These are phyloP conservation scores for Rallus limicola DNA, from an alignment of 2,113 vertebrate genomes.

Conservation along the genomic window DNA sequence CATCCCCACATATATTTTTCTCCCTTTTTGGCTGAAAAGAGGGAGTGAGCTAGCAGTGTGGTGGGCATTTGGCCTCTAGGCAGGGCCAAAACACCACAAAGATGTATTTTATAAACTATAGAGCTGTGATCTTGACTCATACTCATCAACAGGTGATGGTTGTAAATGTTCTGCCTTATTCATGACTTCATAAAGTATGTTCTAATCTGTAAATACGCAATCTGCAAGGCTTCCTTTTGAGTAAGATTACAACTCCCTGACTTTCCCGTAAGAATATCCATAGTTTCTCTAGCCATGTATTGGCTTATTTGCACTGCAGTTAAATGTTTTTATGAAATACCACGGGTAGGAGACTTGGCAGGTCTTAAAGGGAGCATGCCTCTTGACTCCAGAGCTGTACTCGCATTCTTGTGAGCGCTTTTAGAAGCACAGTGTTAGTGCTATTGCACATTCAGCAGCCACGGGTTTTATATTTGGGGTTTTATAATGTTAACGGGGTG, in stretches of 20 bases:
- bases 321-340: neutral
- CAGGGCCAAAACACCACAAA: neutral
- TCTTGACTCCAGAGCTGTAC: neutral
- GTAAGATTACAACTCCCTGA: neutral
- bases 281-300: neutral
- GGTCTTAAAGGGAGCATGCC: neutral
- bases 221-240: neutral
- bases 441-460: rapidly evolving
- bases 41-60: no score
- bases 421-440: neutral
- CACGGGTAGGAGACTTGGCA: neutral
- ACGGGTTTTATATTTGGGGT: rapidly evolving
- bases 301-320: neutral
- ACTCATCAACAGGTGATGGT: neutral
- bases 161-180: neutral
- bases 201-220: neutral
- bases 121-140: neutral
- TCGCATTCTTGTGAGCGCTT: rapidly evolving
- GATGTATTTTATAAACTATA: neutral
- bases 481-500: neutral
- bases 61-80: no score
- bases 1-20: no score
- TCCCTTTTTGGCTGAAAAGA: no score
- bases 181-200: neutral
- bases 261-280: neutral